A percentile compares a stretch with the other conserved stretches of the same genome.
These are phyloP conservation scores for Zygothrica quintamaculata DNA, from an alignment of 2,888 invertebrate species.

Conservation along the genomic window DNA sequence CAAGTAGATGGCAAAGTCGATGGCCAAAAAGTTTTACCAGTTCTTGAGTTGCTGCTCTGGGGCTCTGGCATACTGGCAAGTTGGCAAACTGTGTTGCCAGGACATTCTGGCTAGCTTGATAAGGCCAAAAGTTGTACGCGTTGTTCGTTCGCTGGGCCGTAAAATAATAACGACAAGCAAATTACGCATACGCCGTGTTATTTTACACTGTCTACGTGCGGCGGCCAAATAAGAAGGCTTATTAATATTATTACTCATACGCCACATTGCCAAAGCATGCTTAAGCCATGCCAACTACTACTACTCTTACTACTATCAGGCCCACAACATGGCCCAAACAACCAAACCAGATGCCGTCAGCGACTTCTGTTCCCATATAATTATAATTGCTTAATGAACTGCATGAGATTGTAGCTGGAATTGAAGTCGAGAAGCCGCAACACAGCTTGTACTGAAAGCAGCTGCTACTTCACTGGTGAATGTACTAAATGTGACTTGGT, in stretches of 20 bases:
- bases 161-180: conserved; percentile 70
- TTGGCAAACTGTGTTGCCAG: background rate
- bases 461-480: conserved; percentile 21
- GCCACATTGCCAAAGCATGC: conserved; percentile 23
- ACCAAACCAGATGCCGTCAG: conserved; percentile 20
- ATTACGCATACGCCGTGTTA: conserved; percentile 75
- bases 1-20: conserved; percentile 42
- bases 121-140: conserved; percentile 46
- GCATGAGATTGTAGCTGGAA: conserved; percentile 28
- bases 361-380: conserved; percentile 59
- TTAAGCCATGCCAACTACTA: background rate
- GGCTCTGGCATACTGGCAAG: too few relatives aligned
- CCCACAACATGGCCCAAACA: conserved; percentile 13
- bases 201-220: conserved; percentile 60
- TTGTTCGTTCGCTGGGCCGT: conserved; percentile 50
- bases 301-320: too few relatives aligned
- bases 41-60: background rate
- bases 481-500: background rate
- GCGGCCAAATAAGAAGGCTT: conserved; percentile 61
- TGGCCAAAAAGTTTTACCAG: conserved; percentile 35
- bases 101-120: conserved; percentile 36
- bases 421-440: conserved; percentile 12
- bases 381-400: conserved; percentile 72
- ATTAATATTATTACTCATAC: conserved; percentile 75
- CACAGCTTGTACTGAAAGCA: conserved; percentile 21